Evolutionary conservation across 2,797 vertebrate genomes (phyloP), one percentile per base, ranked within the genome.

Genomic region (Hybognathus amarus): DNA sequence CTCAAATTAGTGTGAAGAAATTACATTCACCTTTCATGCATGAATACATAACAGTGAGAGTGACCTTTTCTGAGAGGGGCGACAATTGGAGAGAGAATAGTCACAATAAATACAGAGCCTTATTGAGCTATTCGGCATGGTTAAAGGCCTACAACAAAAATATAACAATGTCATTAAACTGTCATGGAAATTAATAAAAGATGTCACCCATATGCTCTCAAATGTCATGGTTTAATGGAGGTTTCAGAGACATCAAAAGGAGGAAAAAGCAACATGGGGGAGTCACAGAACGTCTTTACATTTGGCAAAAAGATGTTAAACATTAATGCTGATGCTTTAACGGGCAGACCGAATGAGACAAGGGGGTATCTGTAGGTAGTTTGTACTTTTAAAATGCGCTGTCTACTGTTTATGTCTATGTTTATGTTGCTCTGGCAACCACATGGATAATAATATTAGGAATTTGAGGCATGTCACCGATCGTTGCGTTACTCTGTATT

Each of bases 381-480:
- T 77, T 59, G 7, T 45, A 18, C 66, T 56, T 30, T 20, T 78
- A 69, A 78, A 63, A 1, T 20, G 54, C 0, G 38, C 30, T 7
- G 20, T 77, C 69, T 66, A 27, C 33, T n/a, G 78, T 61, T 70
- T 76, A 84, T 36, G 52, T 69, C 56, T 13, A 67, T 52, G 61
- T 77, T 54, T 71, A 87, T 85, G 47, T 77, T 73, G 76, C 84
- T 87, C 67, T 73, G 69, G 82, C 85, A 85, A 84, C 33, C 2
- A 33, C 50, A 0, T 20, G 61, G 84, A 86, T 78, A 83, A 77
- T 63, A 73, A 40, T 20, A 54, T 10, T 36, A 90, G 86, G 89
- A 92, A 92, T 92, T 80, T 86, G 38, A 92, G 79, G 83, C 89
- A 89, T 89, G 90, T 84, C 75, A 83, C 83, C 67, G 85, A 79